phyloP scores from a whole-genome alignment of 2,113 vertebrate genomes.

The Onychostoma macrolepis region DNA sequence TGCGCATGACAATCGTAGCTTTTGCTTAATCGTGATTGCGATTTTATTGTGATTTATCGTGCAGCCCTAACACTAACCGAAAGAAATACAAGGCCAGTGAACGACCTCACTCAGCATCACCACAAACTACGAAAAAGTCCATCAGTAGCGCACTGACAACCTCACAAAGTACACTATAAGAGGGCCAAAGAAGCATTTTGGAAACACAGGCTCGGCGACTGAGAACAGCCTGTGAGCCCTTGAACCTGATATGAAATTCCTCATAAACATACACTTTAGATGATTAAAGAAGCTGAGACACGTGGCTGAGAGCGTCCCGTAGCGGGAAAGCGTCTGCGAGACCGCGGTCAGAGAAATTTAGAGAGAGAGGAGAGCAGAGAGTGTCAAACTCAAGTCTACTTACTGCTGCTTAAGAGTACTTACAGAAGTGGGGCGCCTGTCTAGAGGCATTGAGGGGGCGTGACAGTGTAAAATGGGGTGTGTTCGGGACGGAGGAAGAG shows the following conservation, averaged over 20 bases:
- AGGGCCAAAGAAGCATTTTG: conserved; percentile 9
- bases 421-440: conserved; percentile 76
- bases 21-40: too few relatives aligned
- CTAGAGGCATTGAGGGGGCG: conserved; percentile 74
- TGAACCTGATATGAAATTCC: neutral
- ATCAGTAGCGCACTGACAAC: neutral
- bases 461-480: conserved; percentile 75
- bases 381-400: conserved; percentile 67
- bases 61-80: neutral
- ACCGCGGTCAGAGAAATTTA: conserved; percentile 39
- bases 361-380: conserved; percentile 50
- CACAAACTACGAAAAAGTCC: neutral
- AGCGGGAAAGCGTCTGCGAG: conserved; percentile 31
- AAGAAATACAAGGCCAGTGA: conserved; percentile 2
- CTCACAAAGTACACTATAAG: conserved; percentile 33
- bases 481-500: conserved; percentile 71
- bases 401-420: conserved; percentile 74
- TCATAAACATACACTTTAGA: conserved; percentile 22
- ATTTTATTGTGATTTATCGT: too few relatives aligned
- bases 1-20: too few relatives aligned
- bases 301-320: conserved; percentile 41
- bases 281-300: conserved; percentile 35
- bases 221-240: conserved; percentile 6
- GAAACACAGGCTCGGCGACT: neutral
- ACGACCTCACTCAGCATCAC: neutral